Percentiles rank a stretch among this genome's conserved stretches.
Conservation (phyloP, 2,797 vertebrate genomes). For the Sorex maritimensis region DNA sequence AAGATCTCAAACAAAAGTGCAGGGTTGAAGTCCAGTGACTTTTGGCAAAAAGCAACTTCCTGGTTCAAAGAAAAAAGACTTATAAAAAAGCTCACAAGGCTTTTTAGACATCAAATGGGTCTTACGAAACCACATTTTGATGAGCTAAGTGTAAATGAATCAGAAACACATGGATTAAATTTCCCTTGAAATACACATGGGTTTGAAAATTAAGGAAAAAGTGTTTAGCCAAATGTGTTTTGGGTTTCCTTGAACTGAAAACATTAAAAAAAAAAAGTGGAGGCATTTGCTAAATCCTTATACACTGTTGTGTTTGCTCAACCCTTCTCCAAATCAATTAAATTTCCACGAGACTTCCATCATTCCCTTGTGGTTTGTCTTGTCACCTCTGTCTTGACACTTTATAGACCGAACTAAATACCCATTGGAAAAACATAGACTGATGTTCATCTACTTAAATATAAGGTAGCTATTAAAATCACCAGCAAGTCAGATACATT, state of each 20-base stretch:
- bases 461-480: constrained; percentile 82
- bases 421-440: constrained; percentile 79
- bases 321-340: constrained; percentile 83
- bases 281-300: constrained; percentile 84
- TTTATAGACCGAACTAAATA: constrained; percentile 82
- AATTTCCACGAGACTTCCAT: constrained; percentile 75
- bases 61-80: constrained; percentile 84
- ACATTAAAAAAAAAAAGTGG: constrained; percentile 81
- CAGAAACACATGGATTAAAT: constrained; percentile 89
- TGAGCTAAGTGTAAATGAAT: constrained; percentile 89
- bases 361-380: constrained; percentile 77
- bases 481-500: constrained; percentile 74
- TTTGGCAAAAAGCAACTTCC: constrained; percentile 86
- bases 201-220: constrained; percentile 88
- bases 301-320: constrained; percentile 83
- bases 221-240: constrained; percentile 89
- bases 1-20: constrained; percentile 69
- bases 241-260: constrained; percentile 88
- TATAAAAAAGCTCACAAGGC: constrained; percentile 85
- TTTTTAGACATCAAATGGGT: constrained; percentile 88
- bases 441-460: constrained; percentile 84
- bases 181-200: constrained; percentile 89
- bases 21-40: constrained; percentile 76
- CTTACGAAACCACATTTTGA: constrained; percentile 88
- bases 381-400: constrained; percentile 84